Evolutionary conservation across 2,113 vertebrate genomes (phyloP).

Genomic region (Dromaius novaehollandiae): DNA sequence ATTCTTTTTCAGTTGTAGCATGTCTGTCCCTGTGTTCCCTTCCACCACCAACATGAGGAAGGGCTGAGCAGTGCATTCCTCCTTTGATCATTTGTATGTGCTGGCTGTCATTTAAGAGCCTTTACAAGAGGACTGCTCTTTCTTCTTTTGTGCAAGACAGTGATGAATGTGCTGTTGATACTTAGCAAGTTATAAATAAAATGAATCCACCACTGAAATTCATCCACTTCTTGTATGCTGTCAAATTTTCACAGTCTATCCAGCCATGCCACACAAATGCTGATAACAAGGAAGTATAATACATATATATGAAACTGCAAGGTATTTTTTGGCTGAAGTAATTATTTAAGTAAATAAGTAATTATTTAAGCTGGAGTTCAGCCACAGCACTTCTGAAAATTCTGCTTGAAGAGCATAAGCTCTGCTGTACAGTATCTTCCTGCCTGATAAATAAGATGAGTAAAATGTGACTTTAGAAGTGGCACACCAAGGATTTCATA

Average conservation of each 20-base stretch:
- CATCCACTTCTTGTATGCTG: neutral
- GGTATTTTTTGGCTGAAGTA: neutral
- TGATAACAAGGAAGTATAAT: neutral
- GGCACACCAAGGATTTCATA: neutral
- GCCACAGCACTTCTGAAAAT: neutral
- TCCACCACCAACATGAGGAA: neutral
- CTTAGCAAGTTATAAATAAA: neutral
- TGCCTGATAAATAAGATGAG: neutral
- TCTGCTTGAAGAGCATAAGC: neutral
- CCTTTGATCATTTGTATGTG: neutral
- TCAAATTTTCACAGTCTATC: neutral
- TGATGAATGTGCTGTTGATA: slow-evolving; percentile 20
- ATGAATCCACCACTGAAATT: neutral
- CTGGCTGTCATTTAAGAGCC: neutral
- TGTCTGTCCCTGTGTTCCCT: neutral
- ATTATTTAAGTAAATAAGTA: too few relatives aligned
- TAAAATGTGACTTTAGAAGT: neutral
- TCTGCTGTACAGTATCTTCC: neutral
- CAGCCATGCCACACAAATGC: neutral
- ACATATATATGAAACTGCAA: neutral
- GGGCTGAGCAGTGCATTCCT: neutral
- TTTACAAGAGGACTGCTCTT: neutral
- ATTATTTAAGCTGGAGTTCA: slow-evolving; percentile 2
- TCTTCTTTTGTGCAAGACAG: neutral
- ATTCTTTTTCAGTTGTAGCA: neutral